Evolutionary conservation across 64 coral and sea anemone species (phyloP).

Genomic region (Porites lutea): DNA sequence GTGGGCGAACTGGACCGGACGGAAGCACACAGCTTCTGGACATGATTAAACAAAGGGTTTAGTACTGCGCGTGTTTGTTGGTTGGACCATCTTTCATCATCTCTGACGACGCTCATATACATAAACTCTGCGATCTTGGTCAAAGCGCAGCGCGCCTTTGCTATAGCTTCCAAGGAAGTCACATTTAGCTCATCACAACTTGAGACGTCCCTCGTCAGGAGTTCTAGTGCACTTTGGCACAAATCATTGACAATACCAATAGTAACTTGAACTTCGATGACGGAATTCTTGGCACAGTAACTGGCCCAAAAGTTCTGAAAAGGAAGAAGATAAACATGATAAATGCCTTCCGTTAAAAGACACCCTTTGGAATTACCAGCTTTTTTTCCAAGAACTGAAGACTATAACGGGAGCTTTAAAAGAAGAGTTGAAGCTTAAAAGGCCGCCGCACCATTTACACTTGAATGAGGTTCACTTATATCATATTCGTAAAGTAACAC

Average conservation of each 20-base stretch:
- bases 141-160: constrained; percentile 26
- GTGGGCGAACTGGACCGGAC: constrained; percentile 2
- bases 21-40: neutral
- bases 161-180: constrained; percentile 42
- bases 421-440: too few relatives aligned
- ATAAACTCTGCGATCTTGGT: constrained; percentile 25
- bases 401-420: neutral
- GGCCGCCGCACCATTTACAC: too few relatives aligned
- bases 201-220: neutral
- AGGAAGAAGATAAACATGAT: neutral
- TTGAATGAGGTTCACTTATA: too few relatives aligned
- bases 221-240: neutral
- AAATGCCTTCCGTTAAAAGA: neutral
- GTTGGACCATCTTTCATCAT: neutral
- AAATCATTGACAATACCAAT: neutral
- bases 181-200: constrained; percentile 11
- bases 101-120: constrained; percentile 15
- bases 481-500: too few relatives aligned
- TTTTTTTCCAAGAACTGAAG: neutral
- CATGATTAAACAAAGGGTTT: neutral
- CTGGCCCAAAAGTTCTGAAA: constrained; percentile 6
- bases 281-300: neutral
- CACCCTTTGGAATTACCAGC: neutral
- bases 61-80: neutral
- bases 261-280: neutral